Conservation (phyloP, 2,113 vertebrate species). For the Corythaeola cristata region DNA sequence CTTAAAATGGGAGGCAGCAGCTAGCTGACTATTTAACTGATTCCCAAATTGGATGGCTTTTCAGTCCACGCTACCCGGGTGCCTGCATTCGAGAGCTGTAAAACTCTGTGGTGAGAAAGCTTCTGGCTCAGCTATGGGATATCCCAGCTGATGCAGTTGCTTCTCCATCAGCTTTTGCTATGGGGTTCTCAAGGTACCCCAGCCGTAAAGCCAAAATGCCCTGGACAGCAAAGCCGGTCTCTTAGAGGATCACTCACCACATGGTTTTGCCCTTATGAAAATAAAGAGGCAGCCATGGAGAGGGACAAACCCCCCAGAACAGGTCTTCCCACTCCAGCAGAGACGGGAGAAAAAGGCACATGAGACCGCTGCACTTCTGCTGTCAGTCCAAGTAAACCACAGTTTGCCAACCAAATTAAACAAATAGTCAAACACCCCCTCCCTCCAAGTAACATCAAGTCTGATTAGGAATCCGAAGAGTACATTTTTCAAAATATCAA, state of each 20-base stretch:
- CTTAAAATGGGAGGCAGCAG: neutral
- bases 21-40: neutral
- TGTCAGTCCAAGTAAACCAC: neutral
- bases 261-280: neutral
- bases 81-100: neutral
- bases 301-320: neutral
- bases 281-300: neutral
- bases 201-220: neutral
- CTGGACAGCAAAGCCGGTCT: neutral
- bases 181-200: neutral
- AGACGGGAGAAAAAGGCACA: rapidly evolving
- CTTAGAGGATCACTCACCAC: neutral
- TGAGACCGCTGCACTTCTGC: neutral
- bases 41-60: neutral
- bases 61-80: neutral
- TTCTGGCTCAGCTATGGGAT: neutral
- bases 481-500: neutral
- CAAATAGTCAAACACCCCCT: neutral
- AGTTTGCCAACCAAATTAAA: neutral
- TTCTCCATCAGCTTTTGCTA: neutral
- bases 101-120: neutral
- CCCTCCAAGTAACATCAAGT: neutral
- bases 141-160: neutral
- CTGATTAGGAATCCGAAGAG: neutral
- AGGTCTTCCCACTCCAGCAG: neutral